Evolutionary conservation across 2,113 vertebrate species (phyloP).

Genomic region (Noctilio leporinus): DNA sequence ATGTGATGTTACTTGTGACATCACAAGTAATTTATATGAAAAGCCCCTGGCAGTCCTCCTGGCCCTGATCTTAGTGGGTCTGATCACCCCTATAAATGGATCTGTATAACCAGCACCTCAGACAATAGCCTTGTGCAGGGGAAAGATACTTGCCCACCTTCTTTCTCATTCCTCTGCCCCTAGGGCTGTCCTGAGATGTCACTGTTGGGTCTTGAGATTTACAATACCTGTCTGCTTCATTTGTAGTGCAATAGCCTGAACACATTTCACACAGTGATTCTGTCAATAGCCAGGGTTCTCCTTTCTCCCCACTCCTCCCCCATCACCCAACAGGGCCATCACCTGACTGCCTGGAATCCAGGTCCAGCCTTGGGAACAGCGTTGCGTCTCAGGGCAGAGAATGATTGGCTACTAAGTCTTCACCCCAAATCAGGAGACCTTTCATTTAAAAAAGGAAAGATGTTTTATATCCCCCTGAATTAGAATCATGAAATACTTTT

Average conservation of each 20-base stretch:
- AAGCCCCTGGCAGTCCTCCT: neutral
- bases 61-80: neutral
- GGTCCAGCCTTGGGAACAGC: neutral
- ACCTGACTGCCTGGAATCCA: neutral
- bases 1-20: neutral
- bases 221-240: neutral
- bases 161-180: neutral
- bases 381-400: neutral
- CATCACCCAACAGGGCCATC: rapidly evolving
- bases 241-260: neutral
- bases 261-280: neutral
- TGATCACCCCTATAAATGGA: neutral
- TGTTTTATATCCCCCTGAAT: slow-evolving; percentile 35
- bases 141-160: neutral
- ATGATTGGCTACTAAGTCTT: slow-evolving; percentile 21
- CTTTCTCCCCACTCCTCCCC: neutral
- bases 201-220: neutral
- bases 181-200: neutral
- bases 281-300: neutral
- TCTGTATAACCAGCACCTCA: neutral
- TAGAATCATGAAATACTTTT: slow-evolving; percentile 22
- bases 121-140: neutral
- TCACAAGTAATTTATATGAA: no score
- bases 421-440: slow-evolving; percentile 46
- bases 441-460: slow-evolving; percentile 41